phyloP scores from a whole-genome alignment of 2,888 invertebrate genomes.

The Melitaea athalia region DNA sequence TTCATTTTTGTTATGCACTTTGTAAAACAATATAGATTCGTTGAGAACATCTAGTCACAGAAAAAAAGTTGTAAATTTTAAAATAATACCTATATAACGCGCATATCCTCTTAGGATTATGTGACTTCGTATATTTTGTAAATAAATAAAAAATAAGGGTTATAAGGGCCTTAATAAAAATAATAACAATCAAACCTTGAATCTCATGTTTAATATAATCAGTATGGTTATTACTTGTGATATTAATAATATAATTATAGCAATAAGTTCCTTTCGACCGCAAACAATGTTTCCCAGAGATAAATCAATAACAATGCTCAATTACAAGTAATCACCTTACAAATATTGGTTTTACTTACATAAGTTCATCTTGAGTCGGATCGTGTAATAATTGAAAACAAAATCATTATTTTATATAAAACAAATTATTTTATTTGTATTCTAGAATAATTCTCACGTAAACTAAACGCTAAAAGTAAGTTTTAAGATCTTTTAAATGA shows the following conservation, averaged over 20 bases:
- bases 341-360: constrained; percentile 30
- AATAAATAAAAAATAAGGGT: background rate
- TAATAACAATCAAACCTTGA: background rate
- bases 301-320: constrained; percentile 29
- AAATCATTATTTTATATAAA: constrained; percentile 12
- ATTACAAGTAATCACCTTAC: constrained; percentile 29
- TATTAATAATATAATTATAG: constrained; percentile 28
- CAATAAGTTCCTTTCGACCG: constrained; percentile 34
- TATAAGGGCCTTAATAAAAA: background rate
- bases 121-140: background rate
- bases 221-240: background rate
- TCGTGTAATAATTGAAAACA: constrained; percentile 17
- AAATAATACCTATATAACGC: too few species aligned
- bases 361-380: constrained; percentile 23
- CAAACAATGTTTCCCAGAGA: constrained; percentile 35
- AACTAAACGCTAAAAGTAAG: constrained; percentile 20
- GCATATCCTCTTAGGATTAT: background rate
- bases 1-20: too few species aligned
- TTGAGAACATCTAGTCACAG: too few species aligned
- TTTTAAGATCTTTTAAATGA: constrained; percentile 19
- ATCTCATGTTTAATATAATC: background rate
- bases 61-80: too few species aligned
- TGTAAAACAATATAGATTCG: too few species aligned
- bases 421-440: constrained; percentile 21
- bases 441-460: constrained; percentile 24